A percentile compares a stretch with the other conserved stretches of the same genome.
These are phyloP conservation scores for Trigoniulus corallinus DNA, from an alignment of 1,140 invertebrate species.

Conservation along the genomic window DNA sequence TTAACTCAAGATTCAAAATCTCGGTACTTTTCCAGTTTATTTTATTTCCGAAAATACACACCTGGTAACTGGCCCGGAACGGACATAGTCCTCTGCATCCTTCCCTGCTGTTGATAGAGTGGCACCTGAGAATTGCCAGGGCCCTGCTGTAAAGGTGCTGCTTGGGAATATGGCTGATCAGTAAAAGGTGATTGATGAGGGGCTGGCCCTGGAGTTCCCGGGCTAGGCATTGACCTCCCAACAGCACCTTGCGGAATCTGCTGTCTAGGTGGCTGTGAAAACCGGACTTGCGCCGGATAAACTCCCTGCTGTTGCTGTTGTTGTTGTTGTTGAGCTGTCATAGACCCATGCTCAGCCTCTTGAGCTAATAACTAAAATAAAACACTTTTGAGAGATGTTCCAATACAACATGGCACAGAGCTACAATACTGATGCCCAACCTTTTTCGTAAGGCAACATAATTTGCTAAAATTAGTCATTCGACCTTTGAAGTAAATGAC, in stretches of 20 bases:
- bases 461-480: no score
- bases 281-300: background rate
- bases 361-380: no score
- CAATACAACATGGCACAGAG: no score
- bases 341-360: background rate
- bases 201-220: slow-evolving; percentile 13
- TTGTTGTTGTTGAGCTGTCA: background rate
- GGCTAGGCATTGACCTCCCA: slow-evolving; percentile 16
- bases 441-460: no score
- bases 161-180: slow-evolving; percentile 33
- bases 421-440: no score
- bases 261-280: background rate
- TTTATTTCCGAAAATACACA: background rate
- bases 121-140: slow-evolving; percentile 3
- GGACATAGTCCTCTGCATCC: slow-evolving; percentile 14
- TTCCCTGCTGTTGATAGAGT: slow-evolving; percentile 9
- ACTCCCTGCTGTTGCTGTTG: background rate
- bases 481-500: background rate
- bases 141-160: slow-evolving; percentile 20
- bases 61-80: slow-evolving; percentile 11
- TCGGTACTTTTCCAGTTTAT: background rate
- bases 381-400: no score
- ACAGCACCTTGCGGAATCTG: background rate
- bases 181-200: slow-evolving; percentile 37
- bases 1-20: background rate